Percentiles rank a stretch among this genome's conserved stretches.
Conservation (phyloP, 2,888 invertebrate genomes). For the Campopleginae sp. region DNA sequence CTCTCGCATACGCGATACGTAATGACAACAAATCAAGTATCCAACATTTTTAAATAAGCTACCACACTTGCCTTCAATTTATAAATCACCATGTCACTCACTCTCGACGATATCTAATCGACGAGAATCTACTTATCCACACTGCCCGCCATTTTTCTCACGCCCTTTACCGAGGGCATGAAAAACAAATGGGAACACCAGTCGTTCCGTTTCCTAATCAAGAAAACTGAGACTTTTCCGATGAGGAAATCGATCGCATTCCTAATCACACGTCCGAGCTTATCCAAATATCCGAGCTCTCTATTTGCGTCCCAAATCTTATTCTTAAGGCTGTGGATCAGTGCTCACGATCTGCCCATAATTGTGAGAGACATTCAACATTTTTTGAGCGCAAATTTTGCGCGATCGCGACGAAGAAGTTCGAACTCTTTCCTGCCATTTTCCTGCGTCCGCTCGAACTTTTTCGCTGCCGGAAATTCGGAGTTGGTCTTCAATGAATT, state of each 20-base stretch:
- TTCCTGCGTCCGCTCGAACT: too few relatives aligned
- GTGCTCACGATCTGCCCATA: too few relatives aligned
- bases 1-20: constrained; percentile 11
- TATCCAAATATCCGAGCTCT: neutral
- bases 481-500: too few relatives aligned
- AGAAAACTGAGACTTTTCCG: constrained; percentile 61
- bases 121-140: constrained; percentile 24
- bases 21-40: constrained; percentile 20
- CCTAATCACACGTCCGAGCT: constrained; percentile 31
- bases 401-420: too few relatives aligned
- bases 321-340: neutral
- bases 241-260: constrained; percentile 41
- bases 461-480: too few relatives aligned
- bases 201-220: constrained; percentile 61
- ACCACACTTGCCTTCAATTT: constrained; percentile 56
- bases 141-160: constrained; percentile 57
- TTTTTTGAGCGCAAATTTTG: too few relatives aligned
- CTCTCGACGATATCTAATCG: constrained; percentile 8
- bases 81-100: constrained; percentile 25
- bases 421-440: too few relatives aligned
- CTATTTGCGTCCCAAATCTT: neutral
- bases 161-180: constrained; percentile 6
- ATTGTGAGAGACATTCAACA: too few relatives aligned
- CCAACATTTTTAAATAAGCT: constrained; percentile 39
- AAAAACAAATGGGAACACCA: constrained; percentile 26